These are phyloP conservation scores for Oscheius sp. DNA, from an alignment of 2,888 invertebrate genomes.

Conservation along the genomic window DNA sequence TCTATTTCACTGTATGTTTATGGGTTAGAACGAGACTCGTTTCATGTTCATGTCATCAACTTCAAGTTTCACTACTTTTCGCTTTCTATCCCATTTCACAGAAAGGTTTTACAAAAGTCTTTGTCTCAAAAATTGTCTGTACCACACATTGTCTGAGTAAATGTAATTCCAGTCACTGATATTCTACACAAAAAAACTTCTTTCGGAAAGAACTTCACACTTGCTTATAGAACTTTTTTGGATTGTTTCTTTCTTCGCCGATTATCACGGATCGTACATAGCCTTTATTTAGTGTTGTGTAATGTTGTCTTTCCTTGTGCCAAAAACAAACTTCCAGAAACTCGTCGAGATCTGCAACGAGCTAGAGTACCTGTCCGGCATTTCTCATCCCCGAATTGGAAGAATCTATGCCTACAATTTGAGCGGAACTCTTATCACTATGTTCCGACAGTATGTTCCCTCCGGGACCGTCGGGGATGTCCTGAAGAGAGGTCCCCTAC, in stretches of 20 bases:
- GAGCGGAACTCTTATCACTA: conserved; percentile 30
- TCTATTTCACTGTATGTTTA: too few relatives aligned
- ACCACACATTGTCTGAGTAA: neutral
- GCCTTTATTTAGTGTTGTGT: too few relatives aligned
- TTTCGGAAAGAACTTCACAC: neutral
- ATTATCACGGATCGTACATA: neutral
- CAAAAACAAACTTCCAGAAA: conserved; percentile 11
- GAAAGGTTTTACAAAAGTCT: too few relatives aligned
- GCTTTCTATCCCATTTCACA: too few relatives aligned
- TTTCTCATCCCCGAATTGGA: conserved; percentile 44
- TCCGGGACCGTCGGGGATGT: conserved; percentile 50
- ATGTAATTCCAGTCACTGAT: neutral
- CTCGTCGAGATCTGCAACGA: conserved; percentile 33
- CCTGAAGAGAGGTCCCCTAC: conserved; percentile 40
- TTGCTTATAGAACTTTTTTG: too few relatives aligned
- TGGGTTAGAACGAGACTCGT: too few relatives aligned
- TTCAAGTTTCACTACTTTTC: too few relatives aligned
- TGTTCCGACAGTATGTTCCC: conserved; percentile 51
- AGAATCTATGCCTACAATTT: conserved; percentile 37
- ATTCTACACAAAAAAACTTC: neutral
- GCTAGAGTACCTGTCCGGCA: conserved; percentile 39
- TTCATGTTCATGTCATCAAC: too few relatives aligned
- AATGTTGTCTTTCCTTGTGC: too few relatives aligned
- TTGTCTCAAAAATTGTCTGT: too few relatives aligned
- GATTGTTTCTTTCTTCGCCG: neutral